Conservation (phyloP, 1,140 invertebrate species). For the Bombus consobrinus region DNA sequence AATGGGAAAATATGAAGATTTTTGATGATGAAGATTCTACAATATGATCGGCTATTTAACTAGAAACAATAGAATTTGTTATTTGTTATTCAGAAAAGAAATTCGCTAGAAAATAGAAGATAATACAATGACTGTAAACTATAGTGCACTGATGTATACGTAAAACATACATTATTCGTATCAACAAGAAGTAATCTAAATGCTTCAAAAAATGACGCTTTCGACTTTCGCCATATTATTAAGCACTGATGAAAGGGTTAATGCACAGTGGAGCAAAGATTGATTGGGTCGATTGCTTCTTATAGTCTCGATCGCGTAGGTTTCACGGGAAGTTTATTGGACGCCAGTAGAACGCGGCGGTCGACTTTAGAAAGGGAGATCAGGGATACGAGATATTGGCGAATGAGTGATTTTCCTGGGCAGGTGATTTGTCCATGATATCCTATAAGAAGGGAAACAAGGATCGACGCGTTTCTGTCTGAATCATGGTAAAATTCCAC, state of each 20-base stretch:
- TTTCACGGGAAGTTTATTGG: neutral
- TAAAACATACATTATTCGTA: no score
- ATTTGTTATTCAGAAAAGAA: no score
- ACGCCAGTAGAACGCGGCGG: neutral
- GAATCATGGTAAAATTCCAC: neutral
- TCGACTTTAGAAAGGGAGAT: slow-evolving; percentile 23
- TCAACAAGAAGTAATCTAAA: neutral
- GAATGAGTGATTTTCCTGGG: slow-evolving; percentile 1
- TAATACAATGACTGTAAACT: no score
- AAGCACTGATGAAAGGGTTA: neutral
- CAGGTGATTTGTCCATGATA: slow-evolving; percentile 7
- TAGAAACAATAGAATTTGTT: no score
- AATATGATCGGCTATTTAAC: no score
- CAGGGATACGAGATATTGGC: neutral
- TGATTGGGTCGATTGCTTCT: neutral
- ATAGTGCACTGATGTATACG: no score
- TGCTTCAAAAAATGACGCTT: neutral
- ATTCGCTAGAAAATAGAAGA: no score
- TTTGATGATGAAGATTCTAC: no score
- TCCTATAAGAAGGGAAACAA: neutral
- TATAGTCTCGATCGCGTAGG: neutral
- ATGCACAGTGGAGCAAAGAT: neutral
- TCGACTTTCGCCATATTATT: neutral
- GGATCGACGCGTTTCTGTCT: no score
- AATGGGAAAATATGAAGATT: no score